Evolutionary conservation across 2,113 vertebrate species (phyloP), one percentile per base, ranked within the genome.

Genomic region (Macrotis lagotis): DNA sequence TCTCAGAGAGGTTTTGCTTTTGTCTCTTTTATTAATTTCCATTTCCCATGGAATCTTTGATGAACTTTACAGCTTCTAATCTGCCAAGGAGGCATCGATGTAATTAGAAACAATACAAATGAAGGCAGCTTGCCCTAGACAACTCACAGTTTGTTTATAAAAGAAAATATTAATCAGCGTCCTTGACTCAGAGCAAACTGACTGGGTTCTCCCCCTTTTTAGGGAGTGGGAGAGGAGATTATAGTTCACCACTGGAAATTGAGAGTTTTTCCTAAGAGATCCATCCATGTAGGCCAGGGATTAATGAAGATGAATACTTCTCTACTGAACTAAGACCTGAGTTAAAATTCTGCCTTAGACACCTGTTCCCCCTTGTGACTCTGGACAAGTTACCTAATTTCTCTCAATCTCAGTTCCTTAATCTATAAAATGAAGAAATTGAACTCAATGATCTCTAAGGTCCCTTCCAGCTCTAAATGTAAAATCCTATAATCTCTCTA

Each of bases 11-110:
- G 7, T 83, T 83, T 83, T 83, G 66, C 3, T 83, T 44, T 83
- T 83, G 66, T 83, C 66, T 83, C 66, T 83, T 83, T 83, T 83
- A 83, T 83, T 92, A 89, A 94, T 91, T 97, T 96, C 97, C 93
- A 94, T 98, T 97, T 98, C 97, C 95, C 96, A 90, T 94, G 96
- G 95, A 91, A 93, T 97, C 94, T 25, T 91, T 97, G 95, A 96
- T 97, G 97, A 97, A 97, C 96, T 97, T 97, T 90, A 96, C 95
- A 91, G 97, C 93, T 96, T 93, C 97, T 96, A 96, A 97, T 98
- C 97, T 97, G 96, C 96, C 96, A 48, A 94, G 96, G 96, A 97
- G 97, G 92, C 97, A 90, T 97, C 96, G 97, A 97, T 97, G 19
- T 97, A 97, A 98, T 97, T 97, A 97, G 95, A 95, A 97, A 96